Evolutionary conservation across 1,140 invertebrate genomes (phyloP).

Genomic region (Oncopeltus fasciatus): DNA sequence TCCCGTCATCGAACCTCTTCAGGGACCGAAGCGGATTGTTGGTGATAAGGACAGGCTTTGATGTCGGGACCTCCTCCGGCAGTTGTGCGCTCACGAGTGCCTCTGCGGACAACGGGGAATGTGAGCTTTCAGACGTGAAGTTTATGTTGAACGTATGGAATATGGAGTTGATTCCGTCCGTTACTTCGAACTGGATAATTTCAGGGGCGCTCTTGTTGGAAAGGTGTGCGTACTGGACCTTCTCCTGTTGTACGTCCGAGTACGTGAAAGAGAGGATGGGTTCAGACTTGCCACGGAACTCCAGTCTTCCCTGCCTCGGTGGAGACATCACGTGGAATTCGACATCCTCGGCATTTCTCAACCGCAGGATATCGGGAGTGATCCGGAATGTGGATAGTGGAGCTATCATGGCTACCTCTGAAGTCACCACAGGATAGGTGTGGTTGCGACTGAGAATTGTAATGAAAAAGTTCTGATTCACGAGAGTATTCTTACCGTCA

Average conservation of each 20-base stretch:
- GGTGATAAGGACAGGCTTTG: background rate
- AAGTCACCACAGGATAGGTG: background rate
- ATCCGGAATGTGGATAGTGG: background rate
- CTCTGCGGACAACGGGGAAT: background rate
- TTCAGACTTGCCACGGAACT: background rate
- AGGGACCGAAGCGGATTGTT: background rate
- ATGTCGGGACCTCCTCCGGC: background rate
- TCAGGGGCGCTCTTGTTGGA: background rate
- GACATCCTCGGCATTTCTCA: background rate
- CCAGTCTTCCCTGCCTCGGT: background rate
- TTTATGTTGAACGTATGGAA: constrained; percentile 1
- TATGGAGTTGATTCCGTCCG: background rate
- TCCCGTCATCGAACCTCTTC: background rate
- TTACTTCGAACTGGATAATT: constrained; percentile 12
- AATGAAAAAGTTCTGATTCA: constrained; percentile 7
- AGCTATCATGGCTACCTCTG: background rate
- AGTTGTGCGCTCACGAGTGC: background rate
- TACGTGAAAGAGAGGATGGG: background rate
- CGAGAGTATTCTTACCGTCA: background rate
- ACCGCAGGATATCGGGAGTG: background rate
- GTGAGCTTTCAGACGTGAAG: background rate
- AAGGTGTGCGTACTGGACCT: background rate
- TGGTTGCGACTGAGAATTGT: background rate
- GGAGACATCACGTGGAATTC: background rate
- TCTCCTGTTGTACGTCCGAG: background rate